phyloP scores from a whole-genome alignment of 2,113 vertebrate genomes.

The Myotis yumanensis region DNA sequence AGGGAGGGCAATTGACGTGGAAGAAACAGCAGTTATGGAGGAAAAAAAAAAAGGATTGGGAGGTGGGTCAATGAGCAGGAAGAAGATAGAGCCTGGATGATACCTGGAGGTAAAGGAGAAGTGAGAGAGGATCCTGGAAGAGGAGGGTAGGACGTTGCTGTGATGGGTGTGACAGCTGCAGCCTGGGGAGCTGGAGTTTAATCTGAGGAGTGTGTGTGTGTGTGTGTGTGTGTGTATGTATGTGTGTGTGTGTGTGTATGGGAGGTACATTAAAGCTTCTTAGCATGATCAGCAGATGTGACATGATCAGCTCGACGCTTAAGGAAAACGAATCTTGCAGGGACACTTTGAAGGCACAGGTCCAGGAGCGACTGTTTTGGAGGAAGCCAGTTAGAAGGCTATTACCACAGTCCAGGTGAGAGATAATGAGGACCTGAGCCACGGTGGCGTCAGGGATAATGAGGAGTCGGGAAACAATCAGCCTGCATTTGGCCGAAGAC shows the following conservation, averaged over 20 bases:
- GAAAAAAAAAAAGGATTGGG: not conserved
- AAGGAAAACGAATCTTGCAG: not conserved
- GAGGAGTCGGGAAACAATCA: not conserved
- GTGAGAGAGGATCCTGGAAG: not conserved
- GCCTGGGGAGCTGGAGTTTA: not conserved
- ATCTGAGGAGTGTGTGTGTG: too few relatives aligned
- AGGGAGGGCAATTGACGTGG: not conserved
- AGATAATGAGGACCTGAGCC: not conserved
- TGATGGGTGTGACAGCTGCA: not conserved
- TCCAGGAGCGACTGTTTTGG: not conserved
- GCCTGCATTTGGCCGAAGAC: not conserved
- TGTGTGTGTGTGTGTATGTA: too few relatives aligned
- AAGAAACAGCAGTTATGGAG: not conserved
- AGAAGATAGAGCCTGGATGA: not conserved
- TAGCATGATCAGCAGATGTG: not conserved
- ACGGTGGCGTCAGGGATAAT: not conserved
- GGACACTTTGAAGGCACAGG: not conserved
- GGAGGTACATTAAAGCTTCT: not conserved
- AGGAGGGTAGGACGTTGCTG: not conserved
- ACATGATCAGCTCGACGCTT: not conserved
- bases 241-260: too few relatives aligned
- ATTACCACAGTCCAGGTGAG: not conserved
- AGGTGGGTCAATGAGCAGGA: fast-evolving
- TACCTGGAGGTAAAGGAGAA: not conserved
- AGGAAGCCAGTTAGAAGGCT: not conserved